phyloP scores from a whole-genome alignment of 2,888 invertebrate genomes.

The Dastarcus helophoroides region DNA sequence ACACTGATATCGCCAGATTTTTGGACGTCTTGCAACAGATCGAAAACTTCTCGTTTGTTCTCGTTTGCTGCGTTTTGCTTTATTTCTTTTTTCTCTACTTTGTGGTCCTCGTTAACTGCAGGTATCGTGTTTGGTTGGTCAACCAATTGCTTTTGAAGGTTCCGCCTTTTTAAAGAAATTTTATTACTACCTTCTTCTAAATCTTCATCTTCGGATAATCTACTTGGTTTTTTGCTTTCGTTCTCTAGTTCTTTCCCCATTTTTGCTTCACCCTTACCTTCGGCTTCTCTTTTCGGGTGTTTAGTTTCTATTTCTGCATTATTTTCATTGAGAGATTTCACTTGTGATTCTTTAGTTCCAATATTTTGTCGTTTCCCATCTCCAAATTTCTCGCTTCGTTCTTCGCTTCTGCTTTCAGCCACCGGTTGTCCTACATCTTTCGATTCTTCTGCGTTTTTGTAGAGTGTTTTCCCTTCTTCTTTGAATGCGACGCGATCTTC shows the following conservation, averaged over 20 bases:
- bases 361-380: not conserved
- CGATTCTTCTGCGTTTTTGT: not conserved
- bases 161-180: no score
- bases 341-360: not conserved
- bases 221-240: not conserved
- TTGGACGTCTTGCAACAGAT: no score
- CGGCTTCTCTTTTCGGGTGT: not conserved
- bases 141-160: no score
- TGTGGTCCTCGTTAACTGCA: slow-evolving; percentile 1
- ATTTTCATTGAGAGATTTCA: not conserved
- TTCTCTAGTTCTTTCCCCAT: not conserved
- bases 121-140: no score
- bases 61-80: not conserved
- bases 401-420: not conserved
- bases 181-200: not conserved
- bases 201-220: not conserved
- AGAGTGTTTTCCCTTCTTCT: not conserved
- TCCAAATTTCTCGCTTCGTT: not conserved
- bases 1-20: no score
- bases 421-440: not conserved
- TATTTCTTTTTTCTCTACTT: not conserved
- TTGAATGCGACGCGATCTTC: not conserved
- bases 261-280: not conserved
- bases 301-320: not conserved
- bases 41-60: not conserved